phyloP scores from a whole-genome alignment of 2,113 vertebrate species.

The Stegastes partitus region DNA sequence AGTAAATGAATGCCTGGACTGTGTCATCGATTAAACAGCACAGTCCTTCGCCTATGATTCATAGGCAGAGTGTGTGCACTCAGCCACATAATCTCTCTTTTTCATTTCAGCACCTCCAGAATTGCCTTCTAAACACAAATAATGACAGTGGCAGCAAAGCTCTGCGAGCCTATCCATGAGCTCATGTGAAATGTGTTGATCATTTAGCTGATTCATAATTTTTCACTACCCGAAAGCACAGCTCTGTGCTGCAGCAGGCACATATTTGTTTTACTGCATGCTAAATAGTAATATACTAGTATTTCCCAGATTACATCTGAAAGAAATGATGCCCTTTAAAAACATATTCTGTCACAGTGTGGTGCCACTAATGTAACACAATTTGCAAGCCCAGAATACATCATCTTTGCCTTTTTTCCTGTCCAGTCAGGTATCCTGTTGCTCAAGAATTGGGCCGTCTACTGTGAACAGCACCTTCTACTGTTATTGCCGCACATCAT shows the following conservation, averaged over 20 bases:
- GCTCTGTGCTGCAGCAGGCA: conserved; percentile 31
- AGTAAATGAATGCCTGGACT: conserved; percentile 68
- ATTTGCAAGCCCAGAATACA: neutral
- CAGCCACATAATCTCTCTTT: conserved; percentile 79
- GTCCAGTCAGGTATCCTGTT: neutral
- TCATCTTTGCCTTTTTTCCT: neutral
- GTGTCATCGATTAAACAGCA: conserved; percentile 78
- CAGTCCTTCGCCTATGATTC: conserved; percentile 69
- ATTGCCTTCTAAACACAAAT: conserved; percentile 79
- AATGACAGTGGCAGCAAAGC: conserved; percentile 73
- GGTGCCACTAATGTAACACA: neutral
- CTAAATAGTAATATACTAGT: conserved; percentile 45
- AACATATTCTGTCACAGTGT: conserved; percentile 2
- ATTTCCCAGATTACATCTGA: conserved; percentile 4
- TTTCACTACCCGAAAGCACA: conserved; percentile 41
- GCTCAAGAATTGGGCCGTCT: too few relatives aligned
- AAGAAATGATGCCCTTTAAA: conserved; percentile 25
- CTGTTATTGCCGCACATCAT: conserved; percentile 4
- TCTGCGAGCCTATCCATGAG: conserved; percentile 45
- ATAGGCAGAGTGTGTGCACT: conserved; percentile 64
- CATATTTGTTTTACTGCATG: conserved; percentile 52
- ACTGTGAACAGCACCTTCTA: neutral
- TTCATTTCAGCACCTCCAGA: conserved; percentile 78
- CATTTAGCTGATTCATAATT: conserved; percentile 73
- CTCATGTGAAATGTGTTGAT: conserved; percentile 61